Conservation (phyloP, 2,113 vertebrate species). For the Odocoileus hemionus region DNA sequence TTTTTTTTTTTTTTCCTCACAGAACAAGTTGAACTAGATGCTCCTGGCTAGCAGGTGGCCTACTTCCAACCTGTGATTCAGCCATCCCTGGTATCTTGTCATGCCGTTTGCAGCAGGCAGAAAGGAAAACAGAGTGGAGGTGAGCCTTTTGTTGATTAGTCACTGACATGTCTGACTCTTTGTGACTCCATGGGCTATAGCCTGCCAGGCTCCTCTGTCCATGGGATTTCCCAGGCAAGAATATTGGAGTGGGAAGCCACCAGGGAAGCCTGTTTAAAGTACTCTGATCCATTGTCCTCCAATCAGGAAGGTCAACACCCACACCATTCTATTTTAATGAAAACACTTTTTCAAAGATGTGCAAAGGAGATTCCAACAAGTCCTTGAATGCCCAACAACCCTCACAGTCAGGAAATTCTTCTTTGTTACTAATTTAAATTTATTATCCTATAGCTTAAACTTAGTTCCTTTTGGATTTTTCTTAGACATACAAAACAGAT, state of each 20-base stretch:
- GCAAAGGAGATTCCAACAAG: constrained; percentile 2
- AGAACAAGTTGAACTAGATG: not conserved
- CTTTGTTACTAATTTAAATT: constrained; percentile 65
- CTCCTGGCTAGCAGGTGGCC: not conserved
- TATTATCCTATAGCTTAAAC: constrained; percentile 62
- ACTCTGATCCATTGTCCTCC: not conserved
- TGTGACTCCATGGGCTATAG: not conserved
- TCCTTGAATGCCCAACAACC: not conserved
- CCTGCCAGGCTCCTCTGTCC: not conserved
- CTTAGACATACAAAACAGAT: constrained; percentile 64
- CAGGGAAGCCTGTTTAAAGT: not conserved
- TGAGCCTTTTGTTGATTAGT: not conserved
- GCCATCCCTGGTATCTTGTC: not conserved
- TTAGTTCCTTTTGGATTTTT: constrained; percentile 58
- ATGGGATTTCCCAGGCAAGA: not conserved
- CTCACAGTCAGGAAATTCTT: constrained; percentile 59
- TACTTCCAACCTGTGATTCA: not conserved
- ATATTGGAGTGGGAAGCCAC: not conserved
- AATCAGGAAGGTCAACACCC: constrained; percentile 59
- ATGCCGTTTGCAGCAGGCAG: not conserved
- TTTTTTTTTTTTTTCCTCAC: not conserved
- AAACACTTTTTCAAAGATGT: constrained; percentile 42
- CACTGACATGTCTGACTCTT: not conserved
- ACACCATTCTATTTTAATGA: constrained; percentile 53
- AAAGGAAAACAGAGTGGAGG: not conserved